These are phyloP conservation scores for Ibidorhyncha struthersii DNA, from an alignment of 2,113 vertebrate species.

Conservation along the genomic window DNA sequence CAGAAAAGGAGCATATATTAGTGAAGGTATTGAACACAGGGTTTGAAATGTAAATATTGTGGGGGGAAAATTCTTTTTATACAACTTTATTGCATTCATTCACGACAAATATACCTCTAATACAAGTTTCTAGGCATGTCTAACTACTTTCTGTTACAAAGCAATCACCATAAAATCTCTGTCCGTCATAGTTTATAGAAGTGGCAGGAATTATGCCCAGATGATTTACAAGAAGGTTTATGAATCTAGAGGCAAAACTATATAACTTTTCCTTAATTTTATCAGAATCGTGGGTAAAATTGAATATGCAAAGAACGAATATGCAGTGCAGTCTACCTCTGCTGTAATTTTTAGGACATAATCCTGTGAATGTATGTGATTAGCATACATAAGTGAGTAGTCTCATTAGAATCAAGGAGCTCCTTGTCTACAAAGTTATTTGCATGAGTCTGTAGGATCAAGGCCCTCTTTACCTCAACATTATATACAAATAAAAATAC, in stretches of 20 bases:
- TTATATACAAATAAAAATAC: neutral
- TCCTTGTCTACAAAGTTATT: neutral
- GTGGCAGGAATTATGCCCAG: neutral
- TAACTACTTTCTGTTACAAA: neutral
- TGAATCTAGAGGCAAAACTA: neutral
- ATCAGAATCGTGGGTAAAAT: neutral
- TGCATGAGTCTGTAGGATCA: neutral
- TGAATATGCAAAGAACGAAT: neutral
- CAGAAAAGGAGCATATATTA: neutral
- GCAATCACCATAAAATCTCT: neutral
- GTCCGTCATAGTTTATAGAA: neutral
- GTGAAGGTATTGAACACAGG: neutral
- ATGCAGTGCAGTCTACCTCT: neutral
- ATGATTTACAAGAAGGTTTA: neutral
- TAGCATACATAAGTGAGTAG: neutral
- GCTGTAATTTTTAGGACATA: neutral
- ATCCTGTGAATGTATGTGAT: neutral
- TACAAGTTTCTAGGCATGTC: neutral
- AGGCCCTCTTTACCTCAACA: neutral
- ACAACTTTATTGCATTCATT: neutral
- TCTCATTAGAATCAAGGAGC: neutral
- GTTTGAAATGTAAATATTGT: neutral
- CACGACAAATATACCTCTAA: neutral
- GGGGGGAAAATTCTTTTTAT: neutral
- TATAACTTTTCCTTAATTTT: neutral